Evolutionary conservation across 2,113 vertebrate species (phyloP).

Genomic region (Oreochromis aureus): DNA sequence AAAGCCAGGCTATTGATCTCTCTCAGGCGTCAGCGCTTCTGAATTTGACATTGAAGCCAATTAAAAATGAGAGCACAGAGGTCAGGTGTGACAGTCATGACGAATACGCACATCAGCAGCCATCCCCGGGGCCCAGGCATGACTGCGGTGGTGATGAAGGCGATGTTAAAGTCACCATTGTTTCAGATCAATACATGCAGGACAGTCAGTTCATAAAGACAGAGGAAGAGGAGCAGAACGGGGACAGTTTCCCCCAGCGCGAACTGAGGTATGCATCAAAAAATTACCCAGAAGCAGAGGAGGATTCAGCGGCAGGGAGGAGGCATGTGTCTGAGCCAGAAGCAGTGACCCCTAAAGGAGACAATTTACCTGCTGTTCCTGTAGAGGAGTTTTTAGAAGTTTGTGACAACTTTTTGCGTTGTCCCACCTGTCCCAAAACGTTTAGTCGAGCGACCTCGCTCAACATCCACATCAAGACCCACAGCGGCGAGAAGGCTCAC

Average conservation of each 20-base stretch:
- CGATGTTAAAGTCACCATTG: slow-evolving; percentile 41
- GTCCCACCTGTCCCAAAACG: slow-evolving; percentile 60
- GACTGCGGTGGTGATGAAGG: neutral
- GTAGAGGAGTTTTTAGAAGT: neutral
- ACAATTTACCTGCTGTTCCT: neutral
- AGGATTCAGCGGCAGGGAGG: neutral
- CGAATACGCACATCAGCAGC: neutral
- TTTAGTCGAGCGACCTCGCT: slow-evolving; percentile 50
- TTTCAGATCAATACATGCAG: slow-evolving; percentile 35
- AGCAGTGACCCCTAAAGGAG: neutral
- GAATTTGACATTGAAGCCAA: slow-evolving; percentile 11
- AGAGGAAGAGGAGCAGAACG: slow-evolving; percentile 22
- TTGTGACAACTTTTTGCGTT: slow-evolving; percentile 31
- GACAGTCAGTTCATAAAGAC: slow-evolving; percentile 17
- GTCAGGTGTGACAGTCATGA: neutral
- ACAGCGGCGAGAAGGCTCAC: slow-evolving; percentile 51
- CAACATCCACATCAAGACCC: slow-evolving; percentile 61
- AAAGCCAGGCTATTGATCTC: slow-evolving; percentile 50
- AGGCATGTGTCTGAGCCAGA: neutral
- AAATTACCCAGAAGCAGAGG: neutral
- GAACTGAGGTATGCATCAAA: neutral
- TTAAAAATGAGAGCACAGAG: slow-evolving; percentile 55
- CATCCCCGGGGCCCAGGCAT: neutral
- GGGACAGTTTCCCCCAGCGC: neutral
- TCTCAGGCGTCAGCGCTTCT: slow-evolving; percentile 43